Conservation (phyloP, 2,888 invertebrate species). For the Euzetes globulus region DNA sequence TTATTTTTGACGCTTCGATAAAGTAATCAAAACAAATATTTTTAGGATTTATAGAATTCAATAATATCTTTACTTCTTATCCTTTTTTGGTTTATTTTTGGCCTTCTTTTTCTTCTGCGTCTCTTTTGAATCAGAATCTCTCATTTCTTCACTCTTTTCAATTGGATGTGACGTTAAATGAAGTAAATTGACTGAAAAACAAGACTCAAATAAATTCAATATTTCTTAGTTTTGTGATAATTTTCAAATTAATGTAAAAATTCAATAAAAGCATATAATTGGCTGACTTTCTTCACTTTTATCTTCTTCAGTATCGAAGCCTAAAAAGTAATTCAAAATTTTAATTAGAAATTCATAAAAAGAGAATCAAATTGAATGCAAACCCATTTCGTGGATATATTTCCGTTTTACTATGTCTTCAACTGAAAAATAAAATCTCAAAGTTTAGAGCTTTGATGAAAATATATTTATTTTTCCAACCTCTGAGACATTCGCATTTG, state of each 20-base stretch:
- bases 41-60: neutral
- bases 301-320: neutral
- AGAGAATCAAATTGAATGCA: neutral
- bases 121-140: neutral
- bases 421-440: neutral
- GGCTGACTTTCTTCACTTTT: neutral
- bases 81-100: neutral
- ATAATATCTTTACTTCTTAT: neutral
- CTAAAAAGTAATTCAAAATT: neutral
- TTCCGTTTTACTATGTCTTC: neutral
- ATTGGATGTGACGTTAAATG: neutral
- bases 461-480: conserved; percentile 61
- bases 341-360: neutral
- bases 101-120: neutral
- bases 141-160: neutral
- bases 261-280: neutral
- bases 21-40: conserved; percentile 5
- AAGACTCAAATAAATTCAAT: neutral
- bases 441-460: neutral
- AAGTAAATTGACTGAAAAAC: conserved; percentile 1
- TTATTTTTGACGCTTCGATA: neutral
- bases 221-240: neutral
- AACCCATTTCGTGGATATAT: neutral
- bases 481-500: conserved; percentile 99
- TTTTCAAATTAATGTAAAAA: neutral